Conservation (phyloP, 2,888 invertebrate genomes). For the Charanyca ferruginea region DNA sequence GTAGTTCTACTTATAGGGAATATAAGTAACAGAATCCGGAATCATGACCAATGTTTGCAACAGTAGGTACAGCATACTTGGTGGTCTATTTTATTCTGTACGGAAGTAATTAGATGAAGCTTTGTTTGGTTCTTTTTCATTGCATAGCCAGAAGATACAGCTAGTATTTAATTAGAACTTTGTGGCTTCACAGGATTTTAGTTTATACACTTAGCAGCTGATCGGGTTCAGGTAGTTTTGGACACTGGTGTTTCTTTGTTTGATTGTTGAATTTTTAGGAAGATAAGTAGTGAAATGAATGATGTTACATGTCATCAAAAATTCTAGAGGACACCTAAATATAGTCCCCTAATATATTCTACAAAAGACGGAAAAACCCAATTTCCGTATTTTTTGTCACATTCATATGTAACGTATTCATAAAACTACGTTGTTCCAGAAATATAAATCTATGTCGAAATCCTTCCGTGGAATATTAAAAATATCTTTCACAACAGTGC, state of each 20-base stretch:
- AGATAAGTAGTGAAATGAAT: background rate
- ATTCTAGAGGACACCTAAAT: background rate
- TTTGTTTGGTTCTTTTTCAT: background rate
- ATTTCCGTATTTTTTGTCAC: slow-evolving; percentile 23
- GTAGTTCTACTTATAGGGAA: background rate
- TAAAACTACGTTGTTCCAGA: slow-evolving; percentile 22
- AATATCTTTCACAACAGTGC: slow-evolving; percentile 42
- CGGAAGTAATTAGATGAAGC: background rate
- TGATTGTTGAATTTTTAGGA: too few species aligned
- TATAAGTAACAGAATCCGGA: slow-evolving; percentile 4
- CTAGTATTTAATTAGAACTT: background rate
- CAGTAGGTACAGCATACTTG: background rate
- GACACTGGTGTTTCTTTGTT: slow-evolving; percentile 12
- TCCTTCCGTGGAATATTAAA: slow-evolving; percentile 38
- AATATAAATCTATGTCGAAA: slow-evolving; percentile 23
- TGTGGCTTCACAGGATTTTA: background rate
- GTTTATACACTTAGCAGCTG: background rate
- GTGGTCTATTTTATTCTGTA: background rate
- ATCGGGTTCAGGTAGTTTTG: background rate
- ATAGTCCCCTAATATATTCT: background rate
- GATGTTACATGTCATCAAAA: slow-evolving; percentile 10
- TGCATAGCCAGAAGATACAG: background rate
- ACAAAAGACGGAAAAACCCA: slow-evolving; percentile 1
- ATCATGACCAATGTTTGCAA: background rate
- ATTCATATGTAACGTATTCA: slow-evolving; percentile 10